Evolutionary conservation across 2,888 invertebrate species (phyloP).

Genomic region (Agrotis exclamationis): DNA sequence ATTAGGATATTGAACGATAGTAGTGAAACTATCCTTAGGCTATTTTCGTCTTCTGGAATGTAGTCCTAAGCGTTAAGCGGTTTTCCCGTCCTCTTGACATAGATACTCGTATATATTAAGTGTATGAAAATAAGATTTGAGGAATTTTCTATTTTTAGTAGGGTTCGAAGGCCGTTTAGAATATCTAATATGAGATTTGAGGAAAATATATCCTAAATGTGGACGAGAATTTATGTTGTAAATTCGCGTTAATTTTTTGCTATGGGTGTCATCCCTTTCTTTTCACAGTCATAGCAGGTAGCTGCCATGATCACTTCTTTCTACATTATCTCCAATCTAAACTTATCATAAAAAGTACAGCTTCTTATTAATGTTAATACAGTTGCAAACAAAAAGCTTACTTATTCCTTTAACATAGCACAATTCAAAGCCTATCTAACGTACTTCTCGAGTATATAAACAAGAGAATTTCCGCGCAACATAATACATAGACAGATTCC

Average conservation of each 20-base stretch:
- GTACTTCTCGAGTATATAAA: constrained; percentile 20
- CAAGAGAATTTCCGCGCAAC: constrained; percentile 14
- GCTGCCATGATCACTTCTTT: too few species aligned
- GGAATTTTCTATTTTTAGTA: background rate
- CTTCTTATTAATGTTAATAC: too few species aligned
- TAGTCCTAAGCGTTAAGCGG: constrained; percentile 26
- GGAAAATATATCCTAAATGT: too few species aligned
- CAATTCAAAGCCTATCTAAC: background rate
- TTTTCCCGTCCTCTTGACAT: background rate
- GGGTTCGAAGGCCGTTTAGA: background rate
- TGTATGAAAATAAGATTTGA: constrained; percentile 14
- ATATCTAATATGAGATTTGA: background rate
- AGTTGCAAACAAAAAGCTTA: too few species aligned
- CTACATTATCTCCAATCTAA: too few species aligned
- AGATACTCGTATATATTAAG: constrained; percentile 15
- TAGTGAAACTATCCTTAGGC: constrained; percentile 2
- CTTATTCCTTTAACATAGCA: too few species aligned
- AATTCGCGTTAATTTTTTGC: too few species aligned
- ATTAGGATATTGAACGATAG: constrained; percentile 12
- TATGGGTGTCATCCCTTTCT: too few species aligned
- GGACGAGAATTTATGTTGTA: too few species aligned
- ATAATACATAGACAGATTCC: constrained; percentile 33
- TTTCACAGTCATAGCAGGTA: too few species aligned
- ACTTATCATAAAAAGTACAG: too few species aligned
- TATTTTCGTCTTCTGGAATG: constrained; percentile 11